Evolutionary conservation across 2,113 vertebrate genomes (phyloP).

Genomic region (Lates calcarifer): DNA sequence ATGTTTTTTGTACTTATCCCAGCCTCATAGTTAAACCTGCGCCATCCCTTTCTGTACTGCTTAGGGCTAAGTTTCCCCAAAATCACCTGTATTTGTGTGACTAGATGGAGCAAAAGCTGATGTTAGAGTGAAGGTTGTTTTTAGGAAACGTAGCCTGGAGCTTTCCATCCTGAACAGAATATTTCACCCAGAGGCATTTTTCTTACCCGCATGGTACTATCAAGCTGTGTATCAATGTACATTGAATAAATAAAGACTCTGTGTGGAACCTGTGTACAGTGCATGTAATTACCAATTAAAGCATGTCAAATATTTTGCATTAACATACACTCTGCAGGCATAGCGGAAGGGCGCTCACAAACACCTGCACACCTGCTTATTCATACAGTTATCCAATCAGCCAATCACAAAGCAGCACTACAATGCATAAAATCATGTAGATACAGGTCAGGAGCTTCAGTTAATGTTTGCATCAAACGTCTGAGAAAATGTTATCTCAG

Average conservation of each 20-base stretch:
- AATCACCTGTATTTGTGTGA: conserved; percentile 38
- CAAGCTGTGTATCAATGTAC: conserved; percentile 73
- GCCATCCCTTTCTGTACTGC: conserved; percentile 44
- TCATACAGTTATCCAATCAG: background rate
- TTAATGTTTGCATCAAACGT: too few relatives aligned
- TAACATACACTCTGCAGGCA: conserved; percentile 23
- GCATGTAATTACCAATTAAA: conserved; percentile 31
- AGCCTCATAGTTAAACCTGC: conserved; percentile 39
- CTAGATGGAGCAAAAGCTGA: conserved; percentile 43
- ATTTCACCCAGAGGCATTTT: conserved; percentile 67
- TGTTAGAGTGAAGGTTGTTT: conserved; percentile 47
- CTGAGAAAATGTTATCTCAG: background rate
- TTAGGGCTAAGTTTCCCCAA: conserved; percentile 49
- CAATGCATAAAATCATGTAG: background rate
- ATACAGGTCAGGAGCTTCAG: background rate
- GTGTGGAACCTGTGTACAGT: conserved; percentile 67
- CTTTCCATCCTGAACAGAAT: conserved; percentile 49
- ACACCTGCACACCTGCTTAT: background rate
- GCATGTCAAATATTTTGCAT: conserved; percentile 16
- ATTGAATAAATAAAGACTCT: conserved; percentile 80
- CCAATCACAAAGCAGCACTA: background rate
- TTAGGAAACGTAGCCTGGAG: conserved; percentile 56
- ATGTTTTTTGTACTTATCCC: conserved; percentile 71
- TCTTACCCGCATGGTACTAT: conserved; percentile 76
- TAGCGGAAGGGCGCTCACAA: conserved; percentile 6